phyloP scores from a whole-genome alignment of 2,797 vertebrate genomes.

The Phyllotis vaccarum region DNA sequence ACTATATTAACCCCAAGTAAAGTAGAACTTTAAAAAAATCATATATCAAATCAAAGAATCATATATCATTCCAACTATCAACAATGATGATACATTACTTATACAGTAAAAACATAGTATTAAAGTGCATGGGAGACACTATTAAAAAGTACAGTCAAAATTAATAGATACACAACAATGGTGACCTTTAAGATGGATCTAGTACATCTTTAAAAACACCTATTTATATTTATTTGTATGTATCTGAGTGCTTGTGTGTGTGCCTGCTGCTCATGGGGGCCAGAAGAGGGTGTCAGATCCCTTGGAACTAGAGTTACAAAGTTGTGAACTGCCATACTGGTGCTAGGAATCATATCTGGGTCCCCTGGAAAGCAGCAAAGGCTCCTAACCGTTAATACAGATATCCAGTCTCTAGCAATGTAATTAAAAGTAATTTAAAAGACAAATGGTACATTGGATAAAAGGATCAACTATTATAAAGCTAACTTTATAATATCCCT shows the following conservation, averaged over 20 bases:
- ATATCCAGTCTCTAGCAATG: not conserved
- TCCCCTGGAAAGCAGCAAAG: not conserved
- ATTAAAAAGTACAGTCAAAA: constrained; percentile 33
- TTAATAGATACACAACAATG: not conserved
- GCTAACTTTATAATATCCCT: not conserved
- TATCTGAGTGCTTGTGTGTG: not conserved
- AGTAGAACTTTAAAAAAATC: constrained; percentile 33
- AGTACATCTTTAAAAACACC: constrained; percentile 20
- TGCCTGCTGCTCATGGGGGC: too few relatives aligned
- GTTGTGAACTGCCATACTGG: not conserved
- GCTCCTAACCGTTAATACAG: not conserved
- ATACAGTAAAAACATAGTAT: not conserved
- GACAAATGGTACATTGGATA: not conserved
- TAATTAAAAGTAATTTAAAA: constrained; percentile 28
- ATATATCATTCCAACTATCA: constrained; percentile 10
- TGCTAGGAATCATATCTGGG: not conserved
- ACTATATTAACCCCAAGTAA: constrained; percentile 44
- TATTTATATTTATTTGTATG: not conserved
- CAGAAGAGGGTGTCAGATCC: not conserved
- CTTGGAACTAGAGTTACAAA: not conserved
- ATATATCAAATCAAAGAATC: not conserved
- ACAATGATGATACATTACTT: not conserved
- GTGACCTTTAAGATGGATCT: constrained; percentile 18
- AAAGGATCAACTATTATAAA: constrained; percentile 21
- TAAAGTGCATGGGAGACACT: not conserved